Base-by-base conservation (phyloP, 2,113 vertebrate species). In the Lepisosteus oculatus region DNA sequence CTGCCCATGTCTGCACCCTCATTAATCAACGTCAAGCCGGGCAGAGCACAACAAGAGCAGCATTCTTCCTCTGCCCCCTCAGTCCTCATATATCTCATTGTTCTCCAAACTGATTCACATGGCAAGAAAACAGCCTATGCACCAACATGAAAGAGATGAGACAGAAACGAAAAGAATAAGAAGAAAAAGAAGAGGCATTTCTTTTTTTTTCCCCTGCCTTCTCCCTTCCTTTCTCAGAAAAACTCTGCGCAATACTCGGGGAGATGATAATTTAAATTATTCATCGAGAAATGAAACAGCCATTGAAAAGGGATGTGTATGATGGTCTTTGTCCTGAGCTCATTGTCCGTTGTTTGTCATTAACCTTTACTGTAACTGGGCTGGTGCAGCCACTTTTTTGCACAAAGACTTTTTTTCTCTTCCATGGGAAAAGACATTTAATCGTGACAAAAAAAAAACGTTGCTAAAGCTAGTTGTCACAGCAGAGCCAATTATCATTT, bases 121-220 rank as follows among this genome's bases (percentile, higher is more conserved):
- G 94, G 94, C 91, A 80, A 84, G 86, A 86, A 92, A 93, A 91
- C 89, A 85, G 86, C 90, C 90, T 68, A 89, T 88, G 85, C 88
- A 90, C 86, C 88, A 69, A 93, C 93, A 95, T 97, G 93, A 98
- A 97, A 96, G 94, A 90, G 92, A 93, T 88, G 92, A 92, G 92
- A 90, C 91, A 91, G 85, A 90, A 93, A 93, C 90, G 89, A 92
- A 90, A 92, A 88, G 91, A 88, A 89, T 90, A 78, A 83, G 81
- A 86, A 83, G 81, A 81, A 80, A 75, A 85, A 90, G 84, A 93
- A 85, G 87, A 93, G 90, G 90, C 88, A 87, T 91, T 89, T 86
- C 86, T 65, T 57, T 79, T 66, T 79, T 82, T 85, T 72, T 70
- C 56, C 73, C 61, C 62, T 43, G 68, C 90, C 90, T 65, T 85